These are phyloP conservation scores for Chanos chanos DNA, from an alignment of 2,797 vertebrate species.

Conservation along the genomic window DNA sequence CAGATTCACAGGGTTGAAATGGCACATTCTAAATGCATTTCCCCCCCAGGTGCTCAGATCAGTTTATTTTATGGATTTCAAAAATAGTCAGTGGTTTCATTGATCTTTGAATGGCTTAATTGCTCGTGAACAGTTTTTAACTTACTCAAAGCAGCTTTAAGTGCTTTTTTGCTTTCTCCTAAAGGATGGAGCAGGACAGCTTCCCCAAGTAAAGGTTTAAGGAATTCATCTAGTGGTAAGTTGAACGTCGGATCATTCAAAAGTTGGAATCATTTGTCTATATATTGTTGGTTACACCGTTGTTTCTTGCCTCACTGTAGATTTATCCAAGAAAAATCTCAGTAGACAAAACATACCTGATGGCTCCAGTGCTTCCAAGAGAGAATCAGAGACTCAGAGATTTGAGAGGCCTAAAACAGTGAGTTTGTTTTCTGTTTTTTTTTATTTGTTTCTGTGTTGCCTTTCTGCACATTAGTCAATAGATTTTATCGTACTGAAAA, in stretches of 20 bases:
- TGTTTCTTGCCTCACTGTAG: conserved; percentile 1
- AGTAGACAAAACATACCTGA: neutral
- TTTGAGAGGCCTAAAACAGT: conserved; percentile 52
- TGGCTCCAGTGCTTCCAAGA: conserved; percentile 16
- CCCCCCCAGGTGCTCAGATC: conserved; percentile 48
- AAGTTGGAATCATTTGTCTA: too few species aligned
- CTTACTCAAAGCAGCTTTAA: neutral
- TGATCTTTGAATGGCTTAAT: neutral
- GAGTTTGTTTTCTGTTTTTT: conserved; percentile 26
- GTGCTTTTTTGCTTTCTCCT: neutral
- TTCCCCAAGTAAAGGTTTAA: neutral
- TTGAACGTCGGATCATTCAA: too few species aligned
- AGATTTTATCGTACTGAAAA: neutral
- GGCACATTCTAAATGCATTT: conserved; percentile 39
- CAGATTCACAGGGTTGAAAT: conserved; percentile 53
- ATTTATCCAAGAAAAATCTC: conserved; percentile 14
- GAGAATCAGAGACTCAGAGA: conserved; percentile 13
- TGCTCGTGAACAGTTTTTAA: neutral
- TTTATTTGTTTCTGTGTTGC: too few species aligned
- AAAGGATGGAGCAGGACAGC: neutral
- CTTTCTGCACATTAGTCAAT: neutral
- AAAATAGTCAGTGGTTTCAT: too few species aligned
- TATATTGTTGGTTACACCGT: too few species aligned
- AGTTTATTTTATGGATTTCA: neutral
- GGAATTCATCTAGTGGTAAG: conserved; percentile 1